A percentile compares a stretch with the other conserved stretches of the same genome.
phyloP scores from a whole-genome alignment of 2,113 vertebrate genomes.

The Dermatemys mawii region DNA sequence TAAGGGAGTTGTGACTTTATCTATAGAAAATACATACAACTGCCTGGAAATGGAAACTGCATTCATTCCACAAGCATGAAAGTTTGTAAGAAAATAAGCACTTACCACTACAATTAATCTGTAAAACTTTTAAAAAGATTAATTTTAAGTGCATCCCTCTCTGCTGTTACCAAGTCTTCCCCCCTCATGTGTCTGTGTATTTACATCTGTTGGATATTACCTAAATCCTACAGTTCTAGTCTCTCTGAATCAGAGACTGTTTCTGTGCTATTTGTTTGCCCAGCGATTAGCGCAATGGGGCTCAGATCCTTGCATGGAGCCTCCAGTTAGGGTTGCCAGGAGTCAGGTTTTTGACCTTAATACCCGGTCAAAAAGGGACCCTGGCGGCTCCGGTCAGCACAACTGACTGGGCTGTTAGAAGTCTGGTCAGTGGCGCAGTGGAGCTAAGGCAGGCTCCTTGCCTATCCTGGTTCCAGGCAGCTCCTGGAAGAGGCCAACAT shows the following conservation, averaged over 20 bases:
- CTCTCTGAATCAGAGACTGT: background rate
- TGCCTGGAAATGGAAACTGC: background rate
- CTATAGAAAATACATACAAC: background rate
- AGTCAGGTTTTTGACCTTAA: too few relatives aligned
- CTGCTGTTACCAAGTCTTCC: background rate
- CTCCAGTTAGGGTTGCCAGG: background rate
- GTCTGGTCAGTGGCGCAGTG: too few relatives aligned
- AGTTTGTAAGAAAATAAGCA: background rate
- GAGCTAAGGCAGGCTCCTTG: too few relatives aligned
- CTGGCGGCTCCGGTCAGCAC: too few relatives aligned
- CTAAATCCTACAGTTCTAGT: background rate
- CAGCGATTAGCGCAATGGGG: background rate
- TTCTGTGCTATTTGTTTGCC: background rate
- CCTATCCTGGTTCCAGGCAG: too few relatives aligned
- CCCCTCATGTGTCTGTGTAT: accelerated
- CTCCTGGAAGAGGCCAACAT: too few relatives aligned
- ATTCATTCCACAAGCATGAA: background rate
- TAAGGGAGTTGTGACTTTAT: background rate
- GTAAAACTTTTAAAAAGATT: background rate
- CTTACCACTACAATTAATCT: background rate
- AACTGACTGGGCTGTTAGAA: too few relatives aligned
- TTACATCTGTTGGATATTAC: background rate
- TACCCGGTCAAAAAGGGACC: too few relatives aligned
- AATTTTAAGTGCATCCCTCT: background rate
- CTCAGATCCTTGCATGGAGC: background rate